These are phyloP conservation scores for Drosophila triauraria DNA, from an alignment of 1,140 invertebrate species.

Conservation along the genomic window DNA sequence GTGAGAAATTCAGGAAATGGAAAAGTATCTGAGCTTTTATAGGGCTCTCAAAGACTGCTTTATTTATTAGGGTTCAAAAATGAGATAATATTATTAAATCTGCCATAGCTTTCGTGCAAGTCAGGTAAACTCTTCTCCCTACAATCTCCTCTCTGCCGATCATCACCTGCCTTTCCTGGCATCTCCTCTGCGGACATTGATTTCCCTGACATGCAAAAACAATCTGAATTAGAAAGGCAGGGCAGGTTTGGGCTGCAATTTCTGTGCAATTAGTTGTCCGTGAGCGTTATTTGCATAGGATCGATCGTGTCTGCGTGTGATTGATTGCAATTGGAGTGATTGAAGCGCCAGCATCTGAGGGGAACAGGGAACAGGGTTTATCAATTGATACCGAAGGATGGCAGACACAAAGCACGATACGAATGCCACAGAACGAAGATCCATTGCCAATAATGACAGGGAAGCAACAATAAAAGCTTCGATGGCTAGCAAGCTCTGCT, in stretches of 20 bases:
- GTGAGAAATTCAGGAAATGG: background rate
- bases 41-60: background rate
- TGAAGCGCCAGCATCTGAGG: conserved; percentile 4
- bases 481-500: too few species aligned
- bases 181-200: conserved; percentile 2
- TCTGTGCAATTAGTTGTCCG: conserved; percentile 3
- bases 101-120: background rate
- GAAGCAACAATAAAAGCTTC: background rate
- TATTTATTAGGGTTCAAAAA: too few species aligned
- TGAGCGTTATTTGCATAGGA: conserved; percentile 14
- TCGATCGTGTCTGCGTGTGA: conserved; percentile 13
- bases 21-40: background rate
- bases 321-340: conserved; percentile 21
- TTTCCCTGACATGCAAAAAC: conserved; percentile 19
- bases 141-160: background rate
- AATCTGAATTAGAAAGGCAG: background rate
- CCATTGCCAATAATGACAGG: conserved; percentile 1
- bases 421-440: conserved; percentile 5
- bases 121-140: background rate
- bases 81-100: background rate
- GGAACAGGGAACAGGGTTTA: too few species aligned
- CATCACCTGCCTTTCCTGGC: conserved; percentile 1
- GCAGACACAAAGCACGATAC: conserved; percentile 7
- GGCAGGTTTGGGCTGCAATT: conserved; percentile 6
- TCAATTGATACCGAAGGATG: conserved; percentile 22